Evolutionary conservation across 2,888 invertebrate species (phyloP).

Genomic region (Steromphala cineraria): DNA sequence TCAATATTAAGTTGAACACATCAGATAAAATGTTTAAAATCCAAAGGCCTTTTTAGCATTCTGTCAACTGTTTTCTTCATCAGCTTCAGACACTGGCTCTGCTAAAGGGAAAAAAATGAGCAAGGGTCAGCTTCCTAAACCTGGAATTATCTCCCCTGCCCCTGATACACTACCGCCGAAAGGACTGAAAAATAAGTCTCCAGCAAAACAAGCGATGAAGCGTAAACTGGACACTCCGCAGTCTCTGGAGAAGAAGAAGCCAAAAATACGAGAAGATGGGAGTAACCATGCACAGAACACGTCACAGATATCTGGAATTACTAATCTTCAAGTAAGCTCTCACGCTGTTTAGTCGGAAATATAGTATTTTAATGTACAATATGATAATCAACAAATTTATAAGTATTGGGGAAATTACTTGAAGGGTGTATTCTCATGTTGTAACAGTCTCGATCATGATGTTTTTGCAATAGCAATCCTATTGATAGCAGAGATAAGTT

Average conservation of each 20-base stretch:
- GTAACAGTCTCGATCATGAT: too few relatives aligned
- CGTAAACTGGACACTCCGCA: not conserved
- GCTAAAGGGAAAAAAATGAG: not conserved
- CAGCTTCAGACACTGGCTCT: not conserved
- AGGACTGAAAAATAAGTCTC: not conserved
- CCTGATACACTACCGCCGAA: not conserved
- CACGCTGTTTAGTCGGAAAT: too few relatives aligned
- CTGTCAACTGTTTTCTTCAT: too few relatives aligned
- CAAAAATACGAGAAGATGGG: too few relatives aligned
- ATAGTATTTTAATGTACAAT: not conserved
- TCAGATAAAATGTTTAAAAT: too few relatives aligned
- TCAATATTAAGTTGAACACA: too few relatives aligned
- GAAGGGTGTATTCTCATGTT: too few relatives aligned
- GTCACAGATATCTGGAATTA: not conserved
- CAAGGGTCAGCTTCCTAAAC: not conserved
- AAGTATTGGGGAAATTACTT: too few relatives aligned
- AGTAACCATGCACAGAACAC: not conserved
- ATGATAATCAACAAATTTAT: not conserved
- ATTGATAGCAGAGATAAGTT: too few relatives aligned
- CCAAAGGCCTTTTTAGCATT: too few relatives aligned
- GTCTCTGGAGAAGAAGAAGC: not conserved
- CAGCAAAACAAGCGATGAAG: not conserved
- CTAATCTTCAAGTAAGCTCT: not conserved
- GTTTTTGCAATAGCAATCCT: too few relatives aligned
- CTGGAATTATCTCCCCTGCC: not conserved